Conservation (phyloP, 2,888 invertebrate species). For the Cephus pulcher region DNA sequence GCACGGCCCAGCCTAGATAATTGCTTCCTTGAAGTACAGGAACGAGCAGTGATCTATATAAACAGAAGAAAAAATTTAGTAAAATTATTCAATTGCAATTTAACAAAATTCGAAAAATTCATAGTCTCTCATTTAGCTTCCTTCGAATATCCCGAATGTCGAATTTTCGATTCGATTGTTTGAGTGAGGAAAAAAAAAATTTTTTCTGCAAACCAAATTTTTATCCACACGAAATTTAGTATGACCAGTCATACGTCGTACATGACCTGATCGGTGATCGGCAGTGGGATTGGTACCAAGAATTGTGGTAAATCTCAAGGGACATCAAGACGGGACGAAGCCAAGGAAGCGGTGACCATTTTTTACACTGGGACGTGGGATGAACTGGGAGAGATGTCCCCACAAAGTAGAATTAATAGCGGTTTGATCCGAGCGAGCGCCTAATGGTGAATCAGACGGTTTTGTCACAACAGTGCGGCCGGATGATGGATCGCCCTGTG, state of each 20-base stretch:
- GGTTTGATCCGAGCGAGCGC: slow-evolving; percentile 20
- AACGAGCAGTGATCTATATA: background rate
- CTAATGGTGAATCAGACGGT: slow-evolving; percentile 25
- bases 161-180: background rate
- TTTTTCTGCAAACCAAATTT: background rate
- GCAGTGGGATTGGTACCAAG: background rate
- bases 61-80: background rate
- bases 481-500: slow-evolving; percentile 22
- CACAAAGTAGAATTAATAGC: slow-evolving; percentile 24
- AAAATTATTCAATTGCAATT: background rate
- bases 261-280: background rate
- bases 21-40: background rate
- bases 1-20: background rate
- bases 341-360: slow-evolving; percentile 3
- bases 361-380: slow-evolving; percentile 13
- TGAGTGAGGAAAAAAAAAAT: background rate
- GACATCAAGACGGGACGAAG: slow-evolving; percentile 1
- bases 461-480: slow-evolving; percentile 22
- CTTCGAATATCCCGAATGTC: background rate
- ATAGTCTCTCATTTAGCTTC: background rate
- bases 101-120: background rate
- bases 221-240: background rate
- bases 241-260: background rate
- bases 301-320: background rate
- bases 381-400: slow-evolving; percentile 13